Evolutionary conservation across 2,888 invertebrate genomes (phyloP), one percentile per base, ranked within the genome.

Genomic region (Lycocerus yunnanus): DNA sequence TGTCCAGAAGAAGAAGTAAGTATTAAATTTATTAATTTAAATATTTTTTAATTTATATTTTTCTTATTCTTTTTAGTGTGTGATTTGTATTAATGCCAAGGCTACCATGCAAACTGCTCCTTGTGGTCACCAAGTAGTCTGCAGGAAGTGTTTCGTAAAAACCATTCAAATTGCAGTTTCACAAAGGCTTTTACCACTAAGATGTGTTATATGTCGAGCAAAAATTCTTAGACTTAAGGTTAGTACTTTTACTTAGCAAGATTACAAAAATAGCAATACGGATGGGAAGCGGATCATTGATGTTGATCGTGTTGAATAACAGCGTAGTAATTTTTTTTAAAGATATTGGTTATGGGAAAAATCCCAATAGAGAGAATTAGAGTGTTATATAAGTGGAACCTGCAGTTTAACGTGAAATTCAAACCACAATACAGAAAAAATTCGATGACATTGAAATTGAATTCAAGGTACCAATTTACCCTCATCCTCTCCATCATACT

Each of bases 71-170:
- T 88, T 88, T 11, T 90, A 96, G 95, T 98, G 97, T 87, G 97
- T 97, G 75, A 97, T 97, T 84, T 98, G 98, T 87, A 96, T 97
- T 84, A 95, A 95, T 88, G 97, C 97, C 71, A 95, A 96, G 84
- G 97, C 98, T 70, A 97, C 97, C 70, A 98, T 98, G 97, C 97
- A 97, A 88, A 98, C 98, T 24, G 95, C 95, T 83, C 98, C 98
- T 0, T 97, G 97, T 87, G 97, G 97, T 59, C 98, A 98, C 88
- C 93, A 96, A 79, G 98, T 98, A 78, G 97, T 98, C 77, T 98
- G 98, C 88, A 93, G 97, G 75, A 92, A 94, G 71, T 98, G 98
- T 88, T 98, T 98, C 89, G 97, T 98, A 80, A 97, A 97, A 89
- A 98, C 98, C 81, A 98, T 98, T 85, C 98, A 98, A 89, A 96